Conservation (phyloP, 2,797 vertebrate genomes). For the Geotrypetes seraphini region DNA sequence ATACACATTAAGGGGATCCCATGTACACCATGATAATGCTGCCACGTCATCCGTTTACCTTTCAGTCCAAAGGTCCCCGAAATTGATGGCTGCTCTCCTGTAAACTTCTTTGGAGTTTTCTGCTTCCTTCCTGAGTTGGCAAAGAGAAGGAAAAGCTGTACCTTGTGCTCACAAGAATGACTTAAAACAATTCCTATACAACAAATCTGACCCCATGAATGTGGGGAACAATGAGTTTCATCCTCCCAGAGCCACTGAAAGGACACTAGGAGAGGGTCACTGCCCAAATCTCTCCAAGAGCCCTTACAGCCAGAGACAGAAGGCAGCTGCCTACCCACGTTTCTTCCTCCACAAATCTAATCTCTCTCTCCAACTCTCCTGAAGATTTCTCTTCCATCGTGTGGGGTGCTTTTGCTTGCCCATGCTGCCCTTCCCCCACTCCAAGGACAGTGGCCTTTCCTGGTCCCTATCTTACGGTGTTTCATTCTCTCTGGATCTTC, state of each 20-base stretch:
- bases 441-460: rapidly evolving
- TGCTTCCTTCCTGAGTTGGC: constrained; percentile 96
- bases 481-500: constrained; percentile 87
- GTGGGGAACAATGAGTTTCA: too few relatives aligned
- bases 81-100: constrained; percentile 93
- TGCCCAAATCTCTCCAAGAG: too few relatives aligned
- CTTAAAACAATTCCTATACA: too few relatives aligned
- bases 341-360: too few relatives aligned
- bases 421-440: rapidly evolving
- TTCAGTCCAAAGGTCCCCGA: constrained; percentile 93
- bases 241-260: too few relatives aligned
- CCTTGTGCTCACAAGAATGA: constrained; percentile 49
- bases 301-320: too few relatives aligned
- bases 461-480: constrained; percentile 81
- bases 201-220: not conserved
- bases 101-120: constrained; percentile 97
- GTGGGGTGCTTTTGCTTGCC: rapidly evolving
- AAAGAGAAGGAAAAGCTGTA: constrained; percentile 53
- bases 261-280: too few relatives aligned
- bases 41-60: constrained; percentile 63
- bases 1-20: too few relatives aligned
- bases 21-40: too few relatives aligned
- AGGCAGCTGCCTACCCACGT: too few relatives aligned
- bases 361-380: not conserved
- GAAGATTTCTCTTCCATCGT: too few relatives aligned